A percentile compares a stretch with the other conserved stretches of the same genome.
Conservation (phyloP, 1,140 invertebrate genomes). For the Hyposmocoma kahamanoa region DNA sequence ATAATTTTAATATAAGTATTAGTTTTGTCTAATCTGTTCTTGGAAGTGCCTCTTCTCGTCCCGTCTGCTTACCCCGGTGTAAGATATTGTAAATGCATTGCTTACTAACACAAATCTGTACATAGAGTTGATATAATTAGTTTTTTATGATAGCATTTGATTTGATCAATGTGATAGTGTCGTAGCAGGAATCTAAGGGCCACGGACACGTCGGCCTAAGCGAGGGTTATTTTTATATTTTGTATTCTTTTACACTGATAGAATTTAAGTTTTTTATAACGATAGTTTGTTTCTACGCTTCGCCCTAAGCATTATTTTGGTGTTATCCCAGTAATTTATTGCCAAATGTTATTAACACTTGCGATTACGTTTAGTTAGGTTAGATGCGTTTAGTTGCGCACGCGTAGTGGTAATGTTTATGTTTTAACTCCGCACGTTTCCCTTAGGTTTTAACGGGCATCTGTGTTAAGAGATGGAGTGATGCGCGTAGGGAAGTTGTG, state of each 20-base stretch:
- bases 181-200: background rate
- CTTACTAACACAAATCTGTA: slow-evolving; percentile 62
- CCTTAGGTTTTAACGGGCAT: too few relatives aligned
- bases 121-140: slow-evolving; percentile 31
- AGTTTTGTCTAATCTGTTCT: slow-evolving; percentile 37
- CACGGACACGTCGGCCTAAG: slow-evolving; percentile 28
- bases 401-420: too few relatives aligned
- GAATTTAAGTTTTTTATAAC: slow-evolving; percentile 32
- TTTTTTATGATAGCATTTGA: slow-evolving; percentile 39
- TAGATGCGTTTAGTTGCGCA: background rate
- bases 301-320: slow-evolving; percentile 53
- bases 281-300: slow-evolving; percentile 44
- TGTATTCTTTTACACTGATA: slow-evolving; percentile 47
- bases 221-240: slow-evolving; percentile 50
- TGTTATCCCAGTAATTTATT: slow-evolving; percentile 70
- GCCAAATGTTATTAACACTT: slow-evolving; percentile 68
- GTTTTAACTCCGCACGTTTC: slow-evolving; percentile 4
- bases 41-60: slow-evolving; percentile 65
- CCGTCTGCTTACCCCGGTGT: slow-evolving; percentile 53
- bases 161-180: slow-evolving; percentile 49
- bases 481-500: too few relatives aligned
- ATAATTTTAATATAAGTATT: slow-evolving; percentile 32
- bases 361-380: slow-evolving; percentile 28
- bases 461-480: too few relatives aligned
- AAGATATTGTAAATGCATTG: slow-evolving; percentile 65